A percentile compares a stretch with the other conserved stretches of the same genome.
Evolutionary conservation across 2,113 vertebrate species (phyloP).

Genomic region (Proteles cristata): DNA sequence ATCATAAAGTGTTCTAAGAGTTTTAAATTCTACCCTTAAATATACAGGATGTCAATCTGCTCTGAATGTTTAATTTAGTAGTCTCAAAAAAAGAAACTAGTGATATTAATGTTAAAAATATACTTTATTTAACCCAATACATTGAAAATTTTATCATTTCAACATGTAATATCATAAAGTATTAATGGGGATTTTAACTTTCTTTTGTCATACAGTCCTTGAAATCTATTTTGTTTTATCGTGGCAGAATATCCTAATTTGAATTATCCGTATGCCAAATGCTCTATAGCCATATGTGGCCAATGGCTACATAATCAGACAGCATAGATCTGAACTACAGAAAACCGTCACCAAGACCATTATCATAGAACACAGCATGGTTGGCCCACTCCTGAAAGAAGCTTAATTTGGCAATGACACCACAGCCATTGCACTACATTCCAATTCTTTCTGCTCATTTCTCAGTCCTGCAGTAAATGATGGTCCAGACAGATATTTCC

Average conservation of each 20-base stretch:
- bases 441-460: neutral
- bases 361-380: neutral
- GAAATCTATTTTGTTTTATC: neutral
- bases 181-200: neutral
- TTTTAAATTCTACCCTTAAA: neutral
- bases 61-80: neutral
- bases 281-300: neutral
- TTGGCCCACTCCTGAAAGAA: neutral
- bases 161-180: neutral
- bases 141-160: neutral
- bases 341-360: neutral
- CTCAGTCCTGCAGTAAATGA: neutral
- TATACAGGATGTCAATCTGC: neutral
- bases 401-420: neutral
- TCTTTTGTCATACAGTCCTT: neutral
- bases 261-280: neutral
- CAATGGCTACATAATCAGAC: neutral
- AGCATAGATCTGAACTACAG: neutral
- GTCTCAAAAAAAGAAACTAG: neutral
- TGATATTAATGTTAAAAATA: neutral
- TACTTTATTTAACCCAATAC: neutral
- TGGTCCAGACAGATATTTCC: neutral
- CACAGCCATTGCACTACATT: neutral
- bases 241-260: neutral
- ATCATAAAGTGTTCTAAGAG: neutral